These are phyloP conservation scores for Struthidea cinerea DNA, from an alignment of 2,113 vertebrate species.

Conservation along the genomic window DNA sequence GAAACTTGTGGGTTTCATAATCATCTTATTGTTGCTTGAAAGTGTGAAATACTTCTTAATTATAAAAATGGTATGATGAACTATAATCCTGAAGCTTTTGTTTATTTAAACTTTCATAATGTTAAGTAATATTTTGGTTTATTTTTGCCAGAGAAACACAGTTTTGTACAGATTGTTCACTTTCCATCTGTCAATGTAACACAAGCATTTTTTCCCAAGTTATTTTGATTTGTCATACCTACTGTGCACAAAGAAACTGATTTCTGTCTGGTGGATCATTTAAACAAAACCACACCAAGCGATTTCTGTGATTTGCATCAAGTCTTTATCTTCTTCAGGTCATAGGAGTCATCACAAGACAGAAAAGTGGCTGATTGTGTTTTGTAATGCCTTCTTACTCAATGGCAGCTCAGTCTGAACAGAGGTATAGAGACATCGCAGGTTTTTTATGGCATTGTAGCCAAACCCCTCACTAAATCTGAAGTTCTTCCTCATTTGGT, in stretches of 20 bases:
- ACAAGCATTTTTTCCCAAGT: not conserved
- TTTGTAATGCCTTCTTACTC: not conserved
- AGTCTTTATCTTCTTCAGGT: not conserved
- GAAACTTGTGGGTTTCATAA: not conserved
- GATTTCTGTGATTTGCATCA: not conserved
- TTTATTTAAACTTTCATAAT: slow-evolving; percentile 51
- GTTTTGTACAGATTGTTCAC: not conserved
- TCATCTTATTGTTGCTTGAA: not conserved
- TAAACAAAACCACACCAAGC: not conserved
- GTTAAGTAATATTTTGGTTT: not conserved
- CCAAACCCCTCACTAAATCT: not conserved
- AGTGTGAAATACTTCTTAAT: not conserved
- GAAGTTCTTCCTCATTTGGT: not conserved
- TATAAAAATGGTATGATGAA: not conserved
- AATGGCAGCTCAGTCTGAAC: not conserved
- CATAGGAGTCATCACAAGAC: not conserved
- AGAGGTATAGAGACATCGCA: not conserved
- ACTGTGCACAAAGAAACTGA: not conserved
- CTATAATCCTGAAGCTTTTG: not conserved
- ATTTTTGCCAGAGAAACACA: not conserved
- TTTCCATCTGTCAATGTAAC: not conserved
- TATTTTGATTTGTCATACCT: not conserved
- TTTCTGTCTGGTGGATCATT: not conserved
- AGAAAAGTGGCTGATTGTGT: not conserved
- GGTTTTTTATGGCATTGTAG: not conserved